These are phyloP conservation scores for Bombus haemorrhoidalis DNA, from an alignment of 1,140 invertebrate genomes.

Conservation along the genomic window DNA sequence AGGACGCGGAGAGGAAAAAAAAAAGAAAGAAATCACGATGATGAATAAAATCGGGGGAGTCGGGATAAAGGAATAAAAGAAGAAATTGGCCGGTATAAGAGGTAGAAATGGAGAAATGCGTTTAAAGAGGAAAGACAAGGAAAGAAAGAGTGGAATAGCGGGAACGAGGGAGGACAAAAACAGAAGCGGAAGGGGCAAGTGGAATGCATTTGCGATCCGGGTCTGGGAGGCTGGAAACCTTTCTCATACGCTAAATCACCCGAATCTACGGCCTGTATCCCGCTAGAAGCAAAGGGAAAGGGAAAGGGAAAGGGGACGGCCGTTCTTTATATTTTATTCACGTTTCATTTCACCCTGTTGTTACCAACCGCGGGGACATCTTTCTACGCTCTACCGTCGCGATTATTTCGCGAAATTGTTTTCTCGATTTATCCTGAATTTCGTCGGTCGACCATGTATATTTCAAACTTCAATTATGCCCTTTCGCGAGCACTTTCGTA, in stretches of 20 bases:
- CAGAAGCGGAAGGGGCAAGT: background rate
- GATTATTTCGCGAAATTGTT: conserved; percentile 42
- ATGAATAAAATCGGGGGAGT: conserved; percentile 26
- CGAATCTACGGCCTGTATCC: conserved; percentile 46
- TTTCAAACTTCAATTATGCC: conserved; percentile 46
- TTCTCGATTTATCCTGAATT: conserved; percentile 39
- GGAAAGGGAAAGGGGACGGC: conserved; percentile 13
- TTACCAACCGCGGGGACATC: conserved; percentile 7
- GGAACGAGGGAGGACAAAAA: background rate
- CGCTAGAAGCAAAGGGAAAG: conserved; percentile 13
- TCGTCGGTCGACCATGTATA: conserved; percentile 3
- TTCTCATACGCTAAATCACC: conserved; percentile 72
- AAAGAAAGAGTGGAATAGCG: conserved; percentile 17
- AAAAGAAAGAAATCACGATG: conserved; percentile 1
- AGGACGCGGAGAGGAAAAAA: too few species aligned
- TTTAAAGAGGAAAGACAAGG: background rate
- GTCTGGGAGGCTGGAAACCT: conserved; percentile 55
- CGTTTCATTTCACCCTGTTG: conserved; percentile 66
- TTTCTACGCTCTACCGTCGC: background rate
- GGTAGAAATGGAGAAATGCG: background rate
- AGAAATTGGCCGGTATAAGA: background rate
- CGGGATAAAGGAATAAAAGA: conserved; percentile 33
- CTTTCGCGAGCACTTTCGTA: background rate
- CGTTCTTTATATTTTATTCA: conserved; percentile 78
- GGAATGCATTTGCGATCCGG: conserved; percentile 59